Evolutionary conservation across 1,140 invertebrate genomes (phyloP).

Genomic region (Pseudomyrmex pallidus): DNA sequence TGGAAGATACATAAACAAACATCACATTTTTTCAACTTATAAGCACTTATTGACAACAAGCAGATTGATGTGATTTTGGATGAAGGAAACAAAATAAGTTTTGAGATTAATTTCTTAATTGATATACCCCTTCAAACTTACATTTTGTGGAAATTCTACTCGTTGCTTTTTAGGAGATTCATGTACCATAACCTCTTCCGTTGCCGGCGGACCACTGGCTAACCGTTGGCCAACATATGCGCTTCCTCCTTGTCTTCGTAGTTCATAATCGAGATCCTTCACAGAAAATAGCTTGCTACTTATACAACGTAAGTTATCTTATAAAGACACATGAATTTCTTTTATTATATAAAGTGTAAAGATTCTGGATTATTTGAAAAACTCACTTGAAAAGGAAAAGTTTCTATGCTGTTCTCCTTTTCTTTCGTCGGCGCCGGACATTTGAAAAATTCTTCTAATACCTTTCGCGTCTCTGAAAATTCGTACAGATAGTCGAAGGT

Average conservation of each 20-base stretch:
- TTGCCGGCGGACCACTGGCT: conserved; percentile 87
- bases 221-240: conserved; percentile 93
- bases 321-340: background rate
- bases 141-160: conserved; percentile 77
- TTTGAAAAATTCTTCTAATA: conserved; percentile 96
- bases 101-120: background rate
- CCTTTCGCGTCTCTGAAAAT: conserved; percentile 95
- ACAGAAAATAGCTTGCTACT: conserved; percentile 33
- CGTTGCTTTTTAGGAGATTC: conserved; percentile 84
- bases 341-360: background rate
- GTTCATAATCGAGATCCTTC: conserved; percentile 93
- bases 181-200: conserved; percentile 83
- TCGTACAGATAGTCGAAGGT: conserved; percentile 95
- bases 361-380: background rate
- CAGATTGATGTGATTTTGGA: background rate
- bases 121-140: conserved; percentile 45
- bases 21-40: background rate
- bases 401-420: conserved; percentile 83
- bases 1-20: background rate
- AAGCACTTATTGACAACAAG: background rate
- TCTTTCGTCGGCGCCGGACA: conserved; percentile 89
- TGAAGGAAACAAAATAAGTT: background rate
- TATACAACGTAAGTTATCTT: too few relatives aligned
- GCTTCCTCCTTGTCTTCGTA: conserved; percentile 89
- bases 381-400: conserved; percentile 85